phyloP scores from a whole-genome alignment of 92 coral and sea anemone genomes.

The Epizoanthus rinbou region DNA sequence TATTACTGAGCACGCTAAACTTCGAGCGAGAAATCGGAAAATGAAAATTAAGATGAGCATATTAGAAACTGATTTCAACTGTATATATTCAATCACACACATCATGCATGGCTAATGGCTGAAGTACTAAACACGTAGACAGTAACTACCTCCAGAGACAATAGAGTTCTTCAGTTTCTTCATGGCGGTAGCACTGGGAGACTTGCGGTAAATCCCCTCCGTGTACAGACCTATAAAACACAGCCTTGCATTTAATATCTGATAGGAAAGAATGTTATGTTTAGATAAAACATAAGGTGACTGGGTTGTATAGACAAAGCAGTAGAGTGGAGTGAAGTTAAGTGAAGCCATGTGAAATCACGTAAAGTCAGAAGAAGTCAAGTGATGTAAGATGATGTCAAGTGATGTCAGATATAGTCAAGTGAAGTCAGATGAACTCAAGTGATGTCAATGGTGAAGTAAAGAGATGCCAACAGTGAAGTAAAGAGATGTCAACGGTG shows the following conservation, averaged over 20 bases:
- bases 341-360: neutral
- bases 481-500: no score
- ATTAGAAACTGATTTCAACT: neutral
- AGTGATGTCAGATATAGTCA: no score
- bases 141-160: slow-evolving; percentile 62
- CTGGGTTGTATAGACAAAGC: neutral
- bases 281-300: neutral
- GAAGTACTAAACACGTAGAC: neutral
- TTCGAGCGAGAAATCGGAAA: neutral
- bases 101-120: neutral
- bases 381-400: no score
- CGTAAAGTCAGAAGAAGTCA: neutral
- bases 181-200: slow-evolving; percentile 84
- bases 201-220: slow-evolving; percentile 94
- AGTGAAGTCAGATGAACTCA: no score
- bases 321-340: neutral
- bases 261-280: neutral
- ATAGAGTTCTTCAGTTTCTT: slow-evolving; percentile 83
- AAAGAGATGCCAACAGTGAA: no score
- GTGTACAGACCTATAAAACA: slow-evolving; percentile 74
- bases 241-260: neutral
- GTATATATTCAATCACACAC: neutral
- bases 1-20: no score
- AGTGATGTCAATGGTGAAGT: no score
- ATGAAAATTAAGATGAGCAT: neutral